Evolutionary conservation across 2,113 vertebrate species (phyloP), one percentile per base, ranked within the genome.

Genomic region (Tautogolabrus adspersus): DNA sequence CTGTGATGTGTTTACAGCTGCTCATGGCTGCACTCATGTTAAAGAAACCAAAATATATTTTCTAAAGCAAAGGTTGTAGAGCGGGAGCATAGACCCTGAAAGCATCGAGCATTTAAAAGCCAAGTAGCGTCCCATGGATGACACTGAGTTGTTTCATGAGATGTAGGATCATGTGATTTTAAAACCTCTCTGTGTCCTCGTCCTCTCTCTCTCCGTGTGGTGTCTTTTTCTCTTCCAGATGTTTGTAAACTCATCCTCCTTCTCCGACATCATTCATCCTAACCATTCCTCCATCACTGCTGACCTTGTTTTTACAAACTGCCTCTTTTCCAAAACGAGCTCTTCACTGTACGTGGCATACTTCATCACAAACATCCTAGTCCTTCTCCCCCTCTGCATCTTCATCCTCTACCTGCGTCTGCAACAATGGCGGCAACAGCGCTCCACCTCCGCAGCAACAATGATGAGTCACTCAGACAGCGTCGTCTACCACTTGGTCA

Each of bases 341-440:
- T 19, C 49, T 10, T 3, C 44, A 0, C 16, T 56, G 16, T 40
- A 30, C 16, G 0, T 6, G 0, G 0, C 21, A 0, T 59, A 11
- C 59, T 30, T 1, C 42, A 11, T 61, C 22, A 21, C 6, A 6
- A 15, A 3, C 12, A 10, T 56, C 58, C 0, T 66, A 26, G 15
- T 83, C 37, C 6, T 72, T 0, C 22, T 79, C 19, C 79, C 84
- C 23, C 11, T 64, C 38, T 72, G 7, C 30, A 1, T 56, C 67
- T 0, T 64, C 40, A 4, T 73, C 59, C 42, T 83, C 64, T 34
- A 52, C 52, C 57, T 44, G 10, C 49, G 59, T 10, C 7, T 65
- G 9, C 67, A 55, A 3, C 30, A 30, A 47, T 26, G 44, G 38
- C 1, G n/a, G 16, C 15, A 34, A 5, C 56, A 6, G 23, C 2